These are phyloP conservation scores for Paralvinella palmiformis DNA, from an alignment of 1,140 invertebrate genomes.

Conservation along the genomic window DNA sequence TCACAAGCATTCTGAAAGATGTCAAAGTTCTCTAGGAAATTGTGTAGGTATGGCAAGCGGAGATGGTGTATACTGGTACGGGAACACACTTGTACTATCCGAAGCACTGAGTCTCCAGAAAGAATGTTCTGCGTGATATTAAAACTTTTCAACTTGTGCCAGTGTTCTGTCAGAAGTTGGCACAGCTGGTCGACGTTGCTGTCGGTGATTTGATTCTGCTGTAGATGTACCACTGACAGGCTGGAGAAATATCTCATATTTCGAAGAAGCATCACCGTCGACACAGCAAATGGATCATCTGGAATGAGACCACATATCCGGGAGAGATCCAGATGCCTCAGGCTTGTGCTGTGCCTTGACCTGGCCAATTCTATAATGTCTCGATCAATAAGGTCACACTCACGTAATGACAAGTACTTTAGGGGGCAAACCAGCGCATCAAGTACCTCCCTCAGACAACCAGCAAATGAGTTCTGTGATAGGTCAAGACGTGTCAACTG, in stretches of 20 bases:
- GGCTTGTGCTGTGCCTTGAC: background rate
- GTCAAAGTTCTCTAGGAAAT: background rate
- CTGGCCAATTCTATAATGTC: background rate
- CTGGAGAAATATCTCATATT: background rate
- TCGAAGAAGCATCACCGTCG: background rate
- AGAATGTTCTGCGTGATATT: background rate
- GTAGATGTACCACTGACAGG: background rate
- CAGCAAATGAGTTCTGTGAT: background rate
- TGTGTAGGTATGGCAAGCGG: background rate
- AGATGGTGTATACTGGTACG: background rate
- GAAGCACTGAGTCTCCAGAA: background rate
- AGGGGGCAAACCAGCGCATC: background rate
- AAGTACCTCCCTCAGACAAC: background rate
- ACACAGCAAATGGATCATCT: background rate
- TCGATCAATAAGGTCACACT: background rate
- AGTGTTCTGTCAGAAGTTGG: background rate
- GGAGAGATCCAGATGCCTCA: background rate
- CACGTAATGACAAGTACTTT: background rate
- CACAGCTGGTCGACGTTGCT: background rate
- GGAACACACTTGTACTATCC: background rate
- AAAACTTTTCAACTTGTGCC: background rate
- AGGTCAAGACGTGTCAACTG: background rate
- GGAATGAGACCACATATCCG: background rate
- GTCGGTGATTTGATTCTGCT: background rate
- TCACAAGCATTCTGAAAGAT: background rate